phyloP scores from a whole-genome alignment of 2,113 vertebrate species.

The Oreochromis tanganicae region DNA sequence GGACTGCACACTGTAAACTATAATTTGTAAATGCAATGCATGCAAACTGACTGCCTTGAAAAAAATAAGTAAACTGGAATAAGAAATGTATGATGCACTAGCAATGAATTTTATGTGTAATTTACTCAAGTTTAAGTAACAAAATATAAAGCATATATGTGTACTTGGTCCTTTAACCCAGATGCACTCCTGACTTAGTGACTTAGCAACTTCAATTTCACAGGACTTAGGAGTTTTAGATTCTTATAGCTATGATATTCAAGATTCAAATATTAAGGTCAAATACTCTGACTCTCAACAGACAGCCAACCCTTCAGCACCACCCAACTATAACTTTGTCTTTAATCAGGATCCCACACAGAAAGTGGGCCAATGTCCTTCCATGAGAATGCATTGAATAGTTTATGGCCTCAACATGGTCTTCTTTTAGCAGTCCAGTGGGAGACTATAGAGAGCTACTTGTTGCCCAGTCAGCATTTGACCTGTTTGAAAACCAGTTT shows the following conservation, averaged over 20 bases:
- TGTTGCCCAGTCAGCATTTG: neutral
- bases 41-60: neutral
- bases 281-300: neutral
- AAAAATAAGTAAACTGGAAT: neutral
- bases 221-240: neutral
- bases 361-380: neutral
- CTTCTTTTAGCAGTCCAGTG: neutral
- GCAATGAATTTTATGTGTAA: neutral
- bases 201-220: neutral
- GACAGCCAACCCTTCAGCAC: neutral
- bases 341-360: neutral
- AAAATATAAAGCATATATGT: neutral
- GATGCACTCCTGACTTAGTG: neutral
- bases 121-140: neutral
- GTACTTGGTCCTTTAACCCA: neutral
- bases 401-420: neutral
- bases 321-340: neutral
- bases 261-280: neutral
- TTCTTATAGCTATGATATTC: neutral
- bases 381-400: neutral
- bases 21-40: neutral
- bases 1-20: neutral
- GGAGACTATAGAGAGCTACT: neutral
- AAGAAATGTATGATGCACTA: neutral
- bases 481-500: neutral